Percentiles rank a stretch among this genome's conserved stretches.
Conservation (phyloP, 2,797 vertebrate genomes). For the Sciaenops ocellatus region DNA sequence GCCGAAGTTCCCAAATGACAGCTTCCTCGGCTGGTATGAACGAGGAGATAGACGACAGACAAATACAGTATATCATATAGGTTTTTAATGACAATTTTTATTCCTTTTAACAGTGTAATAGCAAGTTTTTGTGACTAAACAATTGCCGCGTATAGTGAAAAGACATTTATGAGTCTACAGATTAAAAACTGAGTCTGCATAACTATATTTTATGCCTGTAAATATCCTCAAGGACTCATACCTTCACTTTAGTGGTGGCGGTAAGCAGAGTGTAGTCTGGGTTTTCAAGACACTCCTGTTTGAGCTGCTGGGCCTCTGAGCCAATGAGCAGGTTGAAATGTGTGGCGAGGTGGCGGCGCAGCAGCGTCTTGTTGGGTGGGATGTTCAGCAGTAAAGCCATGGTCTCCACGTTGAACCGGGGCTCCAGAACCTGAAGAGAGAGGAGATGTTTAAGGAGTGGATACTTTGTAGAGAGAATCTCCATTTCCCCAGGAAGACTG, state of each 20-base stretch:
- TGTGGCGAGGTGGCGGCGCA: constrained; percentile 96
- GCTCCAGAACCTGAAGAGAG: constrained; percentile 92
- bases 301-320: constrained; percentile 93
- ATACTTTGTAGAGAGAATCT: neutral
- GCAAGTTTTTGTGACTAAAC: neutral
- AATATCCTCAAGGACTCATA: constrained; percentile 53
- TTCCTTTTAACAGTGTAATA: neutral
- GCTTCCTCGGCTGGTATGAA: constrained; percentile 90
- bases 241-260: constrained; percentile 97
- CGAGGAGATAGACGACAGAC: neutral
- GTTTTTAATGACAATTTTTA: neutral
- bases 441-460: neutral
- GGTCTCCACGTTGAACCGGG: constrained; percentile 97
- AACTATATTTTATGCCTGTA: neutral
- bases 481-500: neutral
- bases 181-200: neutral
- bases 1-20: constrained; percentile 93
- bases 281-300: constrained; percentile 94
- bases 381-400: constrained; percentile 98
- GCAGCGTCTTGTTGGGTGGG: constrained; percentile 96
- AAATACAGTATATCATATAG: neutral
- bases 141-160: neutral
- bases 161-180: neutral
- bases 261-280: constrained; percentile 94
- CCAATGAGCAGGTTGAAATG: constrained; percentile 96